Percentiles rank a stretch among this genome's conserved stretches.
phyloP scores from a whole-genome alignment of 2,113 vertebrate species.

The Lathamus discolor region DNA sequence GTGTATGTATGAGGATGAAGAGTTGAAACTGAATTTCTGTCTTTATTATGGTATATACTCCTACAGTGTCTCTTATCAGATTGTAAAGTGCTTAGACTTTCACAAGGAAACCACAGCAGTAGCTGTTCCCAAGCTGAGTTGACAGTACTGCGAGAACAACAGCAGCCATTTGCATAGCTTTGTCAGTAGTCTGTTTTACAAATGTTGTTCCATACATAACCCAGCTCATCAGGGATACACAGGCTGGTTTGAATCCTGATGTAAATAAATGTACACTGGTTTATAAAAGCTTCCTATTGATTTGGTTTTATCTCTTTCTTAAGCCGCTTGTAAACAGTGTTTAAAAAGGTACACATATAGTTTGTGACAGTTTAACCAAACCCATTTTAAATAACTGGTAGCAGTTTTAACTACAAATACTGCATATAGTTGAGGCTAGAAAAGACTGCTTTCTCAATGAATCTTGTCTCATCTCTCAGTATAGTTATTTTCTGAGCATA shows the following conservation, averaged over 20 bases:
- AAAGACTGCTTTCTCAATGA: not conserved
- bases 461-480: not conserved
- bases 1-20: not conserved
- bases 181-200: constrained; percentile 16
- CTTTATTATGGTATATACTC: constrained; percentile 18
- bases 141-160: not conserved
- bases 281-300: not conserved
- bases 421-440: not conserved
- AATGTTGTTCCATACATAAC: not conserved
- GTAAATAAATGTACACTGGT: not conserved
- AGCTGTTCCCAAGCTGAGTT: constrained; percentile 54
- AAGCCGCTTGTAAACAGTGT: not conserved
- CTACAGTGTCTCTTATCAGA: constrained; percentile 45
- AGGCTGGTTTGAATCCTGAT: not conserved
- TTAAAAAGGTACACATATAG: not conserved
- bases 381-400: not conserved
- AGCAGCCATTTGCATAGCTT: not conserved
- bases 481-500: not conserved
- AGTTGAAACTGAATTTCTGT: not conserved
- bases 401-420: not conserved
- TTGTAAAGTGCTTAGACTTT: constrained; percentile 38
- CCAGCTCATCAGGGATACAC: not conserved
- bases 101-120: constrained; percentile 52
- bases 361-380: not conserved
- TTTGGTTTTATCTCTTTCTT: constrained; percentile 3